phyloP scores from a whole-genome alignment of 2,113 vertebrate genomes.

The Macroglossus sobrinus region DNA sequence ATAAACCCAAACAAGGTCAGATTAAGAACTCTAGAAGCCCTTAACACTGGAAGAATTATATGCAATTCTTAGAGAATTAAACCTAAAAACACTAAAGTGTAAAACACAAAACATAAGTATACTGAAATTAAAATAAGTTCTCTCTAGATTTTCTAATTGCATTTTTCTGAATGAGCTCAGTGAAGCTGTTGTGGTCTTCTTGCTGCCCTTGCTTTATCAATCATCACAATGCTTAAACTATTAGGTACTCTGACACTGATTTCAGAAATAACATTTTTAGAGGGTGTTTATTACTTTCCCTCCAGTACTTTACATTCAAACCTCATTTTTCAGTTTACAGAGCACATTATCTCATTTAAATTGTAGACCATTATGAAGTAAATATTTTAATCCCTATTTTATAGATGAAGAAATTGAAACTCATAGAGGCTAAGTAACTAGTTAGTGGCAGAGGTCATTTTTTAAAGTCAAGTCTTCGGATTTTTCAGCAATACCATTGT shows the following conservation, averaged over 20 bases:
- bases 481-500: neutral
- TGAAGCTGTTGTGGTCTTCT: neutral
- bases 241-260: neutral
- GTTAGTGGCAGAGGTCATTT: neutral
- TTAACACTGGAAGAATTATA: neutral
- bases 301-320: neutral
- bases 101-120: neutral
- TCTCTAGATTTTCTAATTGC: neutral
- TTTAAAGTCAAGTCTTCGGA: neutral
- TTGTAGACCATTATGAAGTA: neutral
- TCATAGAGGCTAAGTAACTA: neutral
- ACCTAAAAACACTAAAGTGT: neutral
- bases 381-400: neutral
- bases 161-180: neutral
- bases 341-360: conserved; percentile 14
- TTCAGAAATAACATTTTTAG: conserved; percentile 28
- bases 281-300: neutral
- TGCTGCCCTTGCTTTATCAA: conserved; percentile 8
- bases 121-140: conserved; percentile 24
- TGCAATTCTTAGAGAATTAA: conserved; percentile 39
- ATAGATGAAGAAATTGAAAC: neutral
- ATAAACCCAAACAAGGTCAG: conserved; percentile 26
- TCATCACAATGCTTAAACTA: neutral
- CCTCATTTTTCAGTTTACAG: neutral
- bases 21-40: neutral